A percentile compares a stretch with the other conserved stretches of the same genome.
phyloP scores from a whole-genome alignment of 2,888 invertebrate species.

The Chloromyia formosa region DNA sequence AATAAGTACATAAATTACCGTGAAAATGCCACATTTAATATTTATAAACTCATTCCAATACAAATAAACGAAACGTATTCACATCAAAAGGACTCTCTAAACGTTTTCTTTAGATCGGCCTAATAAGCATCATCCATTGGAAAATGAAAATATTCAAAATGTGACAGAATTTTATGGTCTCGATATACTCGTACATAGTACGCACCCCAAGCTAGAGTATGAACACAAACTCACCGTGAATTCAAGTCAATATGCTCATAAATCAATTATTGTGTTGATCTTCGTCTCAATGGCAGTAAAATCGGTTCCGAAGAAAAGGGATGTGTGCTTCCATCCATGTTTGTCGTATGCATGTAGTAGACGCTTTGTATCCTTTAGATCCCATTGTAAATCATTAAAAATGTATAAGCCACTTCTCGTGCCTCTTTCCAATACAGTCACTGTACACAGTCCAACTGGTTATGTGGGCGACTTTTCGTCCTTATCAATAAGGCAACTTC shows the following conservation, averaged over 20 bases:
- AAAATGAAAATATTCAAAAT: conserved; percentile 34
- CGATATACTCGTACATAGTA: background rate
- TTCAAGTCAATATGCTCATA: conserved; percentile 32
- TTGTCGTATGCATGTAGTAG: conserved; percentile 7
- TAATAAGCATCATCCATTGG: conserved; percentile 2
- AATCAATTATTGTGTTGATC: conserved; percentile 41
- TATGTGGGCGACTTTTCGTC: conserved; percentile 14
- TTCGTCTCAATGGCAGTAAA: conserved; percentile 34
- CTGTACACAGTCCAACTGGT: conserved; percentile 22
- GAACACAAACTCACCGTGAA: background rate
- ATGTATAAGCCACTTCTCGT: conserved; percentile 38
- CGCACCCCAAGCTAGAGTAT: background rate
- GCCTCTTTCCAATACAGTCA: conserved; percentile 18
- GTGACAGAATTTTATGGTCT: conserved; percentile 35
- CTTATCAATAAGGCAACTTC: background rate
- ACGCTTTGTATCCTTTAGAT: conserved; percentile 30
- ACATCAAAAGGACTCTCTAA: conserved; percentile 37
- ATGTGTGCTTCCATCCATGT: conserved; percentile 5
- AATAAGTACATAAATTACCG: conserved; percentile 16
- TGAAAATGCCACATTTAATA: conserved; percentile 25
- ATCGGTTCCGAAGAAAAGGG: conserved; percentile 35
- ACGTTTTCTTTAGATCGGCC: background rate
- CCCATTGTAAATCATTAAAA: conserved; percentile 43
- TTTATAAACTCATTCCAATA: background rate
- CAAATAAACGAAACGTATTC: conserved; percentile 10